These are phyloP conservation scores for Carlito syrichta DNA, from an alignment of 2,113 vertebrate genomes.

Conservation along the genomic window DNA sequence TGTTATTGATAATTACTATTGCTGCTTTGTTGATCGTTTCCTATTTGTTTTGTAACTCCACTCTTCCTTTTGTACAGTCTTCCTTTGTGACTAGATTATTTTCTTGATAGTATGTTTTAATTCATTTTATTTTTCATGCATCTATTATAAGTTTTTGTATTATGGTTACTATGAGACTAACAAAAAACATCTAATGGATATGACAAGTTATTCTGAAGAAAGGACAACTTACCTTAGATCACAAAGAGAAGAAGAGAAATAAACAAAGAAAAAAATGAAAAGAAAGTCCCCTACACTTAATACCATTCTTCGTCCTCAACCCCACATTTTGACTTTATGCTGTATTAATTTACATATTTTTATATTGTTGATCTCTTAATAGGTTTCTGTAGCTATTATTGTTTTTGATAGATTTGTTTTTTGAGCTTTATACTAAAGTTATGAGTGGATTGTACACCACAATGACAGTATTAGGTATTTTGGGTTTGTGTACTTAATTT, in stretches of 20 bases:
- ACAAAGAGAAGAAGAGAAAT: neutral
- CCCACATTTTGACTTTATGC: neutral
- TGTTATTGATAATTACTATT: neutral
- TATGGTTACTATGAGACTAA: neutral
- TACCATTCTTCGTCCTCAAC: neutral
- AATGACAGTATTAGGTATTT: neutral
- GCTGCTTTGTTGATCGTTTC: neutral
- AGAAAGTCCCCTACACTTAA: neutral
- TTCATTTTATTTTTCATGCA: neutral
- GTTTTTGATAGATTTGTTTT: neutral
- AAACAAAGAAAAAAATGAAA: neutral
- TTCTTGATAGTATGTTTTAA: neutral
- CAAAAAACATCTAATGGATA: neutral
- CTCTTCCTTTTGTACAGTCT: neutral
- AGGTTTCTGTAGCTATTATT: neutral
- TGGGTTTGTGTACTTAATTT: neutral
- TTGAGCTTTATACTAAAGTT: neutral
- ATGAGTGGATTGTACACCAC: neutral
- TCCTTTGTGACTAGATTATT: neutral
- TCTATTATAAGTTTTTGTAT: neutral
- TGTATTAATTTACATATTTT: neutral
- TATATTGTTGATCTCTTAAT: neutral
- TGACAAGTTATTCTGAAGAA: neutral
- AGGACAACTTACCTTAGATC: neutral
- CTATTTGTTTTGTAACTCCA: neutral